Evolutionary conservation across 2,888 invertebrate species (phyloP).

Genomic region (Pseudoips prasinana): DNA sequence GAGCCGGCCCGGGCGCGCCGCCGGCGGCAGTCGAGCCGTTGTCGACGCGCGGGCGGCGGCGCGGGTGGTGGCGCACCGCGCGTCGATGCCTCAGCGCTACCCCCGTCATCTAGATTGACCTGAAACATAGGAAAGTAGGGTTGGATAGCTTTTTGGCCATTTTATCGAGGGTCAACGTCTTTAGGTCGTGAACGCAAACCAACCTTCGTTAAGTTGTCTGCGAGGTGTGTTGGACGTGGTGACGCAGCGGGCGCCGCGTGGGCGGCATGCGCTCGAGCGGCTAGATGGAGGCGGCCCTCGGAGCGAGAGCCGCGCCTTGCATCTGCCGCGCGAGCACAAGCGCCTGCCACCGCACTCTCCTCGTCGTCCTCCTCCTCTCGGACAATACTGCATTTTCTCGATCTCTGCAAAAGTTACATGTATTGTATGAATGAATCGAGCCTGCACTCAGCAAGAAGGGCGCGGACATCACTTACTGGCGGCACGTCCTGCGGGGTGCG

Average conservation of each 20-base stretch:
- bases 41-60: conserved; percentile 59
- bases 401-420: conserved; percentile 68
- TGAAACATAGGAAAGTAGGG: conserved; percentile 21
- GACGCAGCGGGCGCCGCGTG: conserved; percentile 73
- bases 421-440: too few species aligned
- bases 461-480: conserved; percentile 79
- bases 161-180: too few species aligned
- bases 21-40: conserved; percentile 62
- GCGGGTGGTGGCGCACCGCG: conserved; percentile 51
- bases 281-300: conserved; percentile 88
- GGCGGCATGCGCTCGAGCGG: conserved; percentile 85
- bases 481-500: conserved; percentile 86
- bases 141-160: too few species aligned
- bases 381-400: conserved; percentile 95
- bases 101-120: conserved; percentile 60
- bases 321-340: conserved; percentile 80
- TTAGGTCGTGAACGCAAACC: too few species aligned
- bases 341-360: conserved; percentile 82
- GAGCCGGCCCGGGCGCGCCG: conserved; percentile 84
- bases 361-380: conserved; percentile 96
- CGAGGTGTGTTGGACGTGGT: conserved; percentile 78
- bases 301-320: conserved; percentile 87
- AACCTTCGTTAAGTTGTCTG: conserved; percentile 81
- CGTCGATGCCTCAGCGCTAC: conserved; percentile 34
- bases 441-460: too few species aligned